Conservation (phyloP, 1,140 invertebrate genomes). For the Stegodyphus dumicola region DNA sequence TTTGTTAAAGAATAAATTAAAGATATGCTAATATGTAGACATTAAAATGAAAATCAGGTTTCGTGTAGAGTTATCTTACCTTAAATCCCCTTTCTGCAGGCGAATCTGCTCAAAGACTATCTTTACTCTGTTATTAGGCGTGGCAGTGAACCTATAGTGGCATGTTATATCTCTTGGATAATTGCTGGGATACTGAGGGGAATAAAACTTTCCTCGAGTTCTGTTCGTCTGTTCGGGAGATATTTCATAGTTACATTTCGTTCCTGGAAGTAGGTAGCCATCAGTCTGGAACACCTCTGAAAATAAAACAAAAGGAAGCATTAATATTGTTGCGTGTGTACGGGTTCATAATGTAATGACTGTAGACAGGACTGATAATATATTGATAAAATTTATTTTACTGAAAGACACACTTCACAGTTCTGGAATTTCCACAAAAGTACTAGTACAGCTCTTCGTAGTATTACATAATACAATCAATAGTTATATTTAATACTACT, state of each 20-base stretch:
- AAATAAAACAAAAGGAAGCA: conserved; percentile 55
- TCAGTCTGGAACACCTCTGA: conserved; percentile 80
- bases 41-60: not conserved
- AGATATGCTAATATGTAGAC: no score
- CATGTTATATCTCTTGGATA: conserved; percentile 84
- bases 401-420: no score
- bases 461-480: no score
- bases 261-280: conserved; percentile 76
- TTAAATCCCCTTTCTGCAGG: conserved; percentile 65
- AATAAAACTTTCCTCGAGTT: conserved; percentile 80
- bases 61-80: conserved; percentile 58
- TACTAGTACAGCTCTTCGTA: no score
- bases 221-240: conserved; percentile 38
- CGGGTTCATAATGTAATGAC: no score
- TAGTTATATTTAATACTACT: no score
- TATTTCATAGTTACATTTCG: conserved; percentile 77
- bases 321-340: not conserved
- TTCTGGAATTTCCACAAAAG: no score
- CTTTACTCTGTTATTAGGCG: conserved; percentile 68
- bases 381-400: no score
- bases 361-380: no score
- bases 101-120: conserved; percentile 68
- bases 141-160: conserved; percentile 78
- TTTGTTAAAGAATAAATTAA: no score
- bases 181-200: conserved; percentile 84